Conservation (phyloP, 2,888 invertebrate genomes). For the Calephelis perditalis region DNA sequence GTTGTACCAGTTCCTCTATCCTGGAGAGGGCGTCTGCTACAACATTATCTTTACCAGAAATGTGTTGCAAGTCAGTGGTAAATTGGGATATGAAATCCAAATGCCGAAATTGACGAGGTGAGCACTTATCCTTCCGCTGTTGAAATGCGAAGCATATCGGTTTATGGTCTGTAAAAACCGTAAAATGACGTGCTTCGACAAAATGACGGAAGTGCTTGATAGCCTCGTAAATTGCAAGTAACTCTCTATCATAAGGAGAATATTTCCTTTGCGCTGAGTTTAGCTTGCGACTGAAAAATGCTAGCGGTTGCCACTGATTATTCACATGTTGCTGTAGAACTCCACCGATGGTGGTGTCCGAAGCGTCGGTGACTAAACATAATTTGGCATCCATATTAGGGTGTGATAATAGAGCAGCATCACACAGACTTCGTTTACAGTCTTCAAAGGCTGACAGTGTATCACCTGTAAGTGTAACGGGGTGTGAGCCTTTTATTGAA, state of each 20-base stretch:
- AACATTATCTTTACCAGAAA: conserved; percentile 24
- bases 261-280: background rate
- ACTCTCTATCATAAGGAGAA: background rate
- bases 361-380: too few species aligned
- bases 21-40: conserved; percentile 31
- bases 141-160: conserved; percentile 16
- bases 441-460: too few species aligned
- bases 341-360: too few species aligned
- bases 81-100: conserved; percentile 25
- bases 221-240: background rate
- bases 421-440: background rate
- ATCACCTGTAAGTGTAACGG: background rate
- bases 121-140: conserved; percentile 18
- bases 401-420: conserved; percentile 6
- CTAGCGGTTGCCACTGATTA: background rate
- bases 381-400: background rate
- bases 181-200: conserved; percentile 42
- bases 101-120: conserved; percentile 23
- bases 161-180: conserved; percentile 27
- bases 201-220: conserved; percentile 19
- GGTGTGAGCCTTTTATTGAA: background rate
- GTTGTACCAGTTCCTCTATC: conserved; percentile 21
- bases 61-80: conserved; percentile 22
- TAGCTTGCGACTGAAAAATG: background rate
- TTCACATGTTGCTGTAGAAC: background rate